phyloP scores from a whole-genome alignment of 2,113 vertebrate genomes.

The Trogon melanurus region DNA sequence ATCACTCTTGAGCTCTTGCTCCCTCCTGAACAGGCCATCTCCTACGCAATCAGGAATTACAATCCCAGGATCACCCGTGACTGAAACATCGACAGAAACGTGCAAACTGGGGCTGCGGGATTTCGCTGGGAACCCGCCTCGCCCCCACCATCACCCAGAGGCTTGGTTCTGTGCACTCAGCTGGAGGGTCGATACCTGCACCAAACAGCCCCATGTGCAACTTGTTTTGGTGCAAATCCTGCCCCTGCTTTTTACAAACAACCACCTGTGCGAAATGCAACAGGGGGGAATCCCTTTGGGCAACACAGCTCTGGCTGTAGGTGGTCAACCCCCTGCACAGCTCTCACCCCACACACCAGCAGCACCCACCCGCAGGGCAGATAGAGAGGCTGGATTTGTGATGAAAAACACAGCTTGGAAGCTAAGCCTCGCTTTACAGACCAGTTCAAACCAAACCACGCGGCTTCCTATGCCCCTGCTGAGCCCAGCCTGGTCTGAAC shows the following conservation, averaged over 20 bases:
- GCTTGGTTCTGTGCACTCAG: neutral
- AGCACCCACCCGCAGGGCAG: neutral
- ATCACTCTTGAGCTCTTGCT: neutral
- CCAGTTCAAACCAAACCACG: neutral
- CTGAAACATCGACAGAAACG: accelerated
- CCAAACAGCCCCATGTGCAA: accelerated
- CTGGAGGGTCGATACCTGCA: neutral
- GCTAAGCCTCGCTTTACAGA: conserved; percentile 10
- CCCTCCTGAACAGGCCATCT: neutral
- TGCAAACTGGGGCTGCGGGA: neutral
- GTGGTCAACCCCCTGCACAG: neutral
- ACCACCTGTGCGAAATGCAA: neutral
- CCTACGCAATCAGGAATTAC: neutral
- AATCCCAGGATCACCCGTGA: neutral
- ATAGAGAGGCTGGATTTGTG: neutral
- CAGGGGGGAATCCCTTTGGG: neutral
- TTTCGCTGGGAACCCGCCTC: neutral
- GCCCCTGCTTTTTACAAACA: neutral
- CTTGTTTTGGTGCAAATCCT: neutral
- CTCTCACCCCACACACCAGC: neutral
- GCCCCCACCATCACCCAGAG: accelerated
- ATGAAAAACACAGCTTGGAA: neutral
- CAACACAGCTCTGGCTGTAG: accelerated
- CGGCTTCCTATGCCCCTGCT: neutral
- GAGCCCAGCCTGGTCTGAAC: neutral